Percentiles rank a stretch among this genome's conserved stretches.
These are phyloP conservation scores for Candidula unifasciata DNA, from an alignment of 2,888 invertebrate species.

Conservation along the genomic window DNA sequence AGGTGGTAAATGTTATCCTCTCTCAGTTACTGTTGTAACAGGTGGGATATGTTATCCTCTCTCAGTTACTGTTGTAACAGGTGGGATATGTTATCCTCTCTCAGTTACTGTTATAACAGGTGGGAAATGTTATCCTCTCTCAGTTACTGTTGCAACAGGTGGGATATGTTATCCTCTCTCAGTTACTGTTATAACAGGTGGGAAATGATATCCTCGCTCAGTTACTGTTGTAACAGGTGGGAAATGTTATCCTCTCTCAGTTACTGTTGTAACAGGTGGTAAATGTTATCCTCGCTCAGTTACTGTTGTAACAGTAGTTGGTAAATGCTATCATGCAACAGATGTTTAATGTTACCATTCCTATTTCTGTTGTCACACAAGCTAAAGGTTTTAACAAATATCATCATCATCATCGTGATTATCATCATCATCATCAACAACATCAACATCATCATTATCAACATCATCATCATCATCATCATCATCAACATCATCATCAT, in stretches of 20 bases:
- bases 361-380: background rate
- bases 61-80: too few species aligned
- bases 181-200: background rate
- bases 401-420: background rate
- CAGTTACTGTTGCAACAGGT: background rate
- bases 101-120: too few species aligned
- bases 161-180: background rate
- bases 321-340: background rate
- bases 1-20: too few species aligned
- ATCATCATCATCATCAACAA: background rate
- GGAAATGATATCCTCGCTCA: too few species aligned
- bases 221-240: too few species aligned
- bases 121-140: background rate
- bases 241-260: too few species aligned
- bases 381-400: accelerated
- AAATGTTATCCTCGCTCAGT: background rate
- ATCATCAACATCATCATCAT: background rate
- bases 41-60: too few species aligned
- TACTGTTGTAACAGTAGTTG: background rate
- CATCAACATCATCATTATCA: background rate
- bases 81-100: too few species aligned
- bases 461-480: background rate
- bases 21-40: too few species aligned
- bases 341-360: background rate
- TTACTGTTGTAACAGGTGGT: too few species aligned